These are phyloP conservation scores for Lithophane socia DNA, from an alignment of 2,888 invertebrate genomes.

Conservation along the genomic window DNA sequence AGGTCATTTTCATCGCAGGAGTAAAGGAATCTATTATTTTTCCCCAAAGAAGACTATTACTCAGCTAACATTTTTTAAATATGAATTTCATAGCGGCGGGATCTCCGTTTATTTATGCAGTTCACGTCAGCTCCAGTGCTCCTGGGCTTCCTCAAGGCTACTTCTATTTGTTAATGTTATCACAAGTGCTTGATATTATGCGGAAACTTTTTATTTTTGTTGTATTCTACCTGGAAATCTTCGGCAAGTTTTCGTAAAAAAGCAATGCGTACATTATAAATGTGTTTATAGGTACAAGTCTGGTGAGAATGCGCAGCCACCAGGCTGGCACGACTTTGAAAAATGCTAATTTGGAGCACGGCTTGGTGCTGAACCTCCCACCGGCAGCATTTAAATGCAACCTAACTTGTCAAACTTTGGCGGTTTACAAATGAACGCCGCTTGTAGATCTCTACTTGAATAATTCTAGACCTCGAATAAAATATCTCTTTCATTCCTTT, in stretches of 20 bases:
- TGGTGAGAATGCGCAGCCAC: slow-evolving; percentile 66
- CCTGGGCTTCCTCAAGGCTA: slow-evolving; percentile 47
- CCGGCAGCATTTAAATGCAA: slow-evolving; percentile 83
- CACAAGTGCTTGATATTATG: slow-evolving; percentile 67
- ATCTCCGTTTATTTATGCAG: slow-evolving; percentile 70
- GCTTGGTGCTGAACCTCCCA: slow-evolving; percentile 68
- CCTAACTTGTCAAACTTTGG: slow-evolving; percentile 85
- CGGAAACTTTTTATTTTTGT: slow-evolving; percentile 68
- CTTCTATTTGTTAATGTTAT: slow-evolving; percentile 69
- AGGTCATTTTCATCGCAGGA: slow-evolving; percentile 85
- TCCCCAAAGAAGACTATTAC: slow-evolving; percentile 82
- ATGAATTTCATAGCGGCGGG: slow-evolving; percentile 64
- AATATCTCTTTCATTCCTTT: slow-evolving; percentile 38
- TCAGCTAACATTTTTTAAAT: slow-evolving; percentile 78
- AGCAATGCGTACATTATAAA: slow-evolving; percentile 35
- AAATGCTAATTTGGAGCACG: slow-evolving; percentile 81
- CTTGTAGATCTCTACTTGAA: slow-evolving; percentile 64
- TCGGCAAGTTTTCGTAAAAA: slow-evolving; percentile 33
- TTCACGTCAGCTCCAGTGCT: slow-evolving; percentile 63
- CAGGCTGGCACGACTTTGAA: slow-evolving; percentile 78
- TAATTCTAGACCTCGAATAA: slow-evolving; percentile 57
- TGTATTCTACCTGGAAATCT: slow-evolving; percentile 65
- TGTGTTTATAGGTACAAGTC: slow-evolving; percentile 10
- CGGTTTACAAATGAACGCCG: slow-evolving; percentile 82
- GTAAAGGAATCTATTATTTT: slow-evolving; percentile 85